Evolutionary conservation across 1,140 invertebrate genomes (phyloP), one percentile per base, ranked within the genome.

Genomic region (Thaumatotibia leucotreta): DNA sequence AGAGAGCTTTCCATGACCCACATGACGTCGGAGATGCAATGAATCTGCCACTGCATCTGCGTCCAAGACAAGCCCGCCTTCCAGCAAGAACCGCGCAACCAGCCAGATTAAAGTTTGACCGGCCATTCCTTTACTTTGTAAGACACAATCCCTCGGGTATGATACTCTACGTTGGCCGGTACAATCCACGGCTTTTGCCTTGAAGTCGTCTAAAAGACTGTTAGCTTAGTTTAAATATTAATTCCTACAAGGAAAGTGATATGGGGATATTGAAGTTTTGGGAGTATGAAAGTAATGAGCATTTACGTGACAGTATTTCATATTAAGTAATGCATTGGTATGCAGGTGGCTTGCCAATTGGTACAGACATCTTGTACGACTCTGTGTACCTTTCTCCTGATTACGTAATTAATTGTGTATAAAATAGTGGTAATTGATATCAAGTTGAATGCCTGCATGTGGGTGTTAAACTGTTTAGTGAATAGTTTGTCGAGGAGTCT

Each of bases 91-190:
- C 74, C 68, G 76, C 80, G 0, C 89, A 91, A 65, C 84, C 86
- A 63, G 93, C 93, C 23, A 92, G 96, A 77, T 92, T 97, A 69
- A 94, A 95, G 75, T 95, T 97, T 75, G 96, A 97, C 70, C 93
- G 96, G 77, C 96, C 96, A 0, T 97, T 97, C 91, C 89, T 97
- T 3, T 97, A 96, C 80, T 95, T 97, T 69, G 95, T 97, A 10
- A 92, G 96, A 77, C 96, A 97, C 80, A 97, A 97, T 86, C 96
- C 96, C 1, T 96, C 96, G 5, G 96, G 96, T 67, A 93, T 97
- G 88, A 96, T 97, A 74, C 89, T 97, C 33, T 95, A 96, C 78
- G 96, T 96, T 92, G 96, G 96, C 50, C 92, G 96, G 78, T 97
- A 96, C 86, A 96, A 97, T 86, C 96, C 96, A 10, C 93, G 95